Evolutionary conservation across 53 echinoderm and acorn worm species (phyloP).

Genomic region (Patiria pectinifera): DNA sequence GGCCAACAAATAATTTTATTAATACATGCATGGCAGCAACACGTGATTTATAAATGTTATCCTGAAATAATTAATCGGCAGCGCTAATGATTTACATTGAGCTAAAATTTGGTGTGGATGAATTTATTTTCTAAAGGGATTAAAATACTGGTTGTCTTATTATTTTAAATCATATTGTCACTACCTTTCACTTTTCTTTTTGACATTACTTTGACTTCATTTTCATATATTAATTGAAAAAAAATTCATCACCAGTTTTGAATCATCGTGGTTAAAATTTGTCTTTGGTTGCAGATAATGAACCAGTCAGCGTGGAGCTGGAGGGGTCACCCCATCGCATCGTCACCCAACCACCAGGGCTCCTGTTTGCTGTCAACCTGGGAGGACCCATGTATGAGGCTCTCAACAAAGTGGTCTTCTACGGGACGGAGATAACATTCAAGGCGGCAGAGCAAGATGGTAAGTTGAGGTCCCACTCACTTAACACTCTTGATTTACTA

Average conservation of each 20-base stretch:
- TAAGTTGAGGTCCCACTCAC: background rate
- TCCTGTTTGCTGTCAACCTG: slow-evolving; percentile 78
- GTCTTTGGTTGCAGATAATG: slow-evolving; percentile 53
- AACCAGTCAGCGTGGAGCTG: slow-evolving; percentile 75
- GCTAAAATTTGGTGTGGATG: too few relatives aligned
- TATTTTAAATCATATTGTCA: too few relatives aligned
- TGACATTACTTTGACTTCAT: too few relatives aligned
- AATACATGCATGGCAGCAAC: too few relatives aligned
- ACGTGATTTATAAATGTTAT: too few relatives aligned
- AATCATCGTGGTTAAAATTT: background rate
- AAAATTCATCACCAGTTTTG: background rate
- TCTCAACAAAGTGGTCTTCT: slow-evolving; percentile 72
- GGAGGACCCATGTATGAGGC: slow-evolving; percentile 83
- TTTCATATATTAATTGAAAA: too few relatives aligned
- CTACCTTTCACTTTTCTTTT: too few relatives aligned
- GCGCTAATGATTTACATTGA: too few relatives aligned
- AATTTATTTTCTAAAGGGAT: too few relatives aligned
- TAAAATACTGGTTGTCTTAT: too few relatives aligned
- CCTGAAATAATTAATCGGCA: too few relatives aligned
- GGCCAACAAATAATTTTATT: too few relatives aligned
- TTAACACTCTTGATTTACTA: background rate
- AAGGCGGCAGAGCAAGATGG: slow-evolving; percentile 5
- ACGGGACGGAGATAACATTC: slow-evolving; percentile 62
- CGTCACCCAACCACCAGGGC: slow-evolving; percentile 79
- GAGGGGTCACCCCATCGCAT: slow-evolving; percentile 72